Evolutionary conservation across 2,888 invertebrate species (phyloP), one percentile per base, ranked within the genome.

Genomic region (Drosophila koepferae): DNA sequence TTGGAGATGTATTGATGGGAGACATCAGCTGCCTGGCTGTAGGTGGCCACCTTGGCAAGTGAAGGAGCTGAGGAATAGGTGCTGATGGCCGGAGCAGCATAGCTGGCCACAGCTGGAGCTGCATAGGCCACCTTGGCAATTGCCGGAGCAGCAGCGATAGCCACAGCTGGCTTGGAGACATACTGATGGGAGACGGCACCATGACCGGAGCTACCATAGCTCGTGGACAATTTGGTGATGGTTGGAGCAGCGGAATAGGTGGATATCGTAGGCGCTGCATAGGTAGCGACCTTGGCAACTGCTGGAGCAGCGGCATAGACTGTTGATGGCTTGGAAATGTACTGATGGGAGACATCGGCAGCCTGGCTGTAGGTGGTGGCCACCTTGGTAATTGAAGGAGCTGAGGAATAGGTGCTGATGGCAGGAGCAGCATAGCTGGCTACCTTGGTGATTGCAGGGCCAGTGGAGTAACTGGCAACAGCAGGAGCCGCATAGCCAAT

Each of bases 1-100:
- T 65, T 63, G 18, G 89, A 88, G 2, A 90, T 77, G 46, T 86
- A 86, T 14, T 89, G 86, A 49, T 86, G 85, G 0, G 88, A 78
- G 6, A 88, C 65, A 71, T 78, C 81, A 2, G 68, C 70, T 12
- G 81, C 81, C 48, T 77, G 62, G 62, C 81, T 23, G 71, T 86
- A 81, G 12, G 75, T 74, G 0, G 80, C 68, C 49, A 74, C 67
- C 20, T 82, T 91, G 12, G 75, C 9, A 0, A 89, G 49, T 0
- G 79, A 31, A 2, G 82, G 82, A 5, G 75, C 62, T 23, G 76
- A 18, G 4, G 70, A 46, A 18, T 75, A 73, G 0, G 61, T 74
- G 61, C 66, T 55, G 0, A 73, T 59, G 49, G 54, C 78, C 23
- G 64, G 55, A 28, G 86, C 64, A 4, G 84, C 28, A 28, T 28